phyloP scores from a whole-genome alignment of 2,113 vertebrate genomes.

The Cyphomyrus plagiostoma region DNA sequence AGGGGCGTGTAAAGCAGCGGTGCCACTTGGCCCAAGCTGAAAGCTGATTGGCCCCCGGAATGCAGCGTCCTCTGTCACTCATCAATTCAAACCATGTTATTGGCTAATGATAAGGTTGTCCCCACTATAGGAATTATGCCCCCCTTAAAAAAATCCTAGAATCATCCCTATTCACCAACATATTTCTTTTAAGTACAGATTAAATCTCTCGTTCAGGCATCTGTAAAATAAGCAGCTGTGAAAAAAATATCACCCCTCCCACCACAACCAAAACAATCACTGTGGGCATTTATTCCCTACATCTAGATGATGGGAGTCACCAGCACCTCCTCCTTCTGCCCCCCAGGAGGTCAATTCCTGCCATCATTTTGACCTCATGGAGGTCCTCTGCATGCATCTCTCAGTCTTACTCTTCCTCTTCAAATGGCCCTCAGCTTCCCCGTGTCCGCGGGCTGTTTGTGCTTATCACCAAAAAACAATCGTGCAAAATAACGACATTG shows the following conservation, averaged over 20 bases:
- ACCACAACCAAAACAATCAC: neutral
- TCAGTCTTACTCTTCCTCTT: neutral
- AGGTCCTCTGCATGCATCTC: conserved; percentile 29
- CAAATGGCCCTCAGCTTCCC: conserved; percentile 14
- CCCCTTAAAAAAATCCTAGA: neutral
- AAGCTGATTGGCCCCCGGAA: neutral
- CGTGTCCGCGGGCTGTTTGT: conserved; percentile 57
- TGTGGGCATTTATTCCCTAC: neutral
- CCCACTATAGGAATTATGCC: neutral
- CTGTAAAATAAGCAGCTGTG: neutral
- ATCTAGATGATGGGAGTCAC: neutral
- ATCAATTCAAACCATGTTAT: neutral
- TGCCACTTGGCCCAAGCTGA: neutral
- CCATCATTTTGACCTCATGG: neutral
- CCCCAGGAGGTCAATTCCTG: neutral
- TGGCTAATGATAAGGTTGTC: neutral
- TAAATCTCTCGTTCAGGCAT: neutral
- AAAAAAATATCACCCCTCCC: neutral
- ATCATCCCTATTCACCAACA: neutral
- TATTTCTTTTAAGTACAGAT: neutral
- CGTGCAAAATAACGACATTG: conserved; percentile 65
- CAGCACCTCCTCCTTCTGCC: neutral
- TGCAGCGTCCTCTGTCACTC: neutral
- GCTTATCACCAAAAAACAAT: conserved; percentile 64
- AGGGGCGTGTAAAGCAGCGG: neutral